Evolutionary conservation across 2,888 invertebrate genomes (phyloP).

Genomic region (Drosophila paranaensis): DNA sequence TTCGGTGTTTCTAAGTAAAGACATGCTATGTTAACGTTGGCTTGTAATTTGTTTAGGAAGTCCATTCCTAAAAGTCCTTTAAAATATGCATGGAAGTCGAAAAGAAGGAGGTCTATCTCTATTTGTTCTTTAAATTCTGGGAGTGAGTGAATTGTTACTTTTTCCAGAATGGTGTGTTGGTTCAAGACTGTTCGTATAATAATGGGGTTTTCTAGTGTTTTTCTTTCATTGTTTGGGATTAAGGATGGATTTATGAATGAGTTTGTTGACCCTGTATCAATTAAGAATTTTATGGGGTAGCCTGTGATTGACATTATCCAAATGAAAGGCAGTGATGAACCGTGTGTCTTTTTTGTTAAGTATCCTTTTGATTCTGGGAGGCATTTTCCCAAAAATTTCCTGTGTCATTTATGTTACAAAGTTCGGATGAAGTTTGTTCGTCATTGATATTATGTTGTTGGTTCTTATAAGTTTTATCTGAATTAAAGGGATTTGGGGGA

Average conservation of each 20-base stretch:
- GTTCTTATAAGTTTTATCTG: background rate
- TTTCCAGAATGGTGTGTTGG: background rate
- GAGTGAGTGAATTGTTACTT: background rate
- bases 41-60: background rate
- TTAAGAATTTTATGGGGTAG: constrained; percentile 3
- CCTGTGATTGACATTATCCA: no score
- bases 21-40: background rate
- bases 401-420: background rate
- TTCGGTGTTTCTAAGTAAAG: background rate
- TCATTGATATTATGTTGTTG: background rate
- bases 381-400: background rate
- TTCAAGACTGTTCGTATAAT: background rate
- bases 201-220: background rate
- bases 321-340: background rate
- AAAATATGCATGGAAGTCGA: background rate
- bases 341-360: background rate
- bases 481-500: background rate
- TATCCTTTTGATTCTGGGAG: background rate
- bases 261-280: constrained; percentile 1
- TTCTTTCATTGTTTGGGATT: background rate
- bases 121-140: background rate
- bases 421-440: background rate
- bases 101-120: background rate
- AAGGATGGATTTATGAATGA: background rate
- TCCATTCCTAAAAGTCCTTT: constrained; percentile 1